Evolutionary conservation across 2,888 invertebrate species (phyloP), one percentile per base, ranked within the genome.

Genomic region (Acanthosepion esculentum): DNA sequence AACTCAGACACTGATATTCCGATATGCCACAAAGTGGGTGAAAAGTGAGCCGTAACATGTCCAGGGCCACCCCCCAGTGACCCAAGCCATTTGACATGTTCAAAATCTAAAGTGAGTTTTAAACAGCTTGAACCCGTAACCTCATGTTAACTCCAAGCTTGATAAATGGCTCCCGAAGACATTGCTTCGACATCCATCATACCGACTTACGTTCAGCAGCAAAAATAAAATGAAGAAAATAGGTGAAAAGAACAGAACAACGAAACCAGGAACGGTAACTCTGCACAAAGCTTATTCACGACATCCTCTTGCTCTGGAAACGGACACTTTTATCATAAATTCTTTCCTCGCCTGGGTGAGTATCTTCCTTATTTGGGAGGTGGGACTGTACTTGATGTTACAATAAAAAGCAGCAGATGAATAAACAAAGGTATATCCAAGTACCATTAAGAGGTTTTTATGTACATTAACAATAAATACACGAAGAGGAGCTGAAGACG

Each of bases 81-180:
- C n/a, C 12, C 12, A n/a, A 78, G 33, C n/a, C 78, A 78, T 78
- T 78, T n/a, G 78, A 78, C 78, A 78, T n/a, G n/a, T 78, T 78
- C n/a, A 78, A 78, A 78, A 78, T 78, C 78, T 78, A 78, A 78
- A 78, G 78, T n/a, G 78, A 78, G n/a, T 78, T 78, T 78, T 78
- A 78, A 78, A 78, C 78, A 78, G 78, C 78, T 78, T 78, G 78
- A 78, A 78, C 78, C n/a, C 78, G n/a, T 78, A 78, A 78, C 78
- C 78, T n/a, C n/a, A n/a, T n/a, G n/a, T 78, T 78, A 78, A 78
- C 78, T n/a, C 33, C n/a, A 12, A 33, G n/a, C 78, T n/a, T 78
- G n/a, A 78, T 78, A 78, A 78, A 78, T 78, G 78, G n/a, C 78
- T n/a, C 78, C 33, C 33, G n/a, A 78, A 78, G 78, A 78, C 78